Base-by-base conservation (phyloP, 2,113 vertebrate genomes). In the Acrocephalus arundinaceus region DNA sequence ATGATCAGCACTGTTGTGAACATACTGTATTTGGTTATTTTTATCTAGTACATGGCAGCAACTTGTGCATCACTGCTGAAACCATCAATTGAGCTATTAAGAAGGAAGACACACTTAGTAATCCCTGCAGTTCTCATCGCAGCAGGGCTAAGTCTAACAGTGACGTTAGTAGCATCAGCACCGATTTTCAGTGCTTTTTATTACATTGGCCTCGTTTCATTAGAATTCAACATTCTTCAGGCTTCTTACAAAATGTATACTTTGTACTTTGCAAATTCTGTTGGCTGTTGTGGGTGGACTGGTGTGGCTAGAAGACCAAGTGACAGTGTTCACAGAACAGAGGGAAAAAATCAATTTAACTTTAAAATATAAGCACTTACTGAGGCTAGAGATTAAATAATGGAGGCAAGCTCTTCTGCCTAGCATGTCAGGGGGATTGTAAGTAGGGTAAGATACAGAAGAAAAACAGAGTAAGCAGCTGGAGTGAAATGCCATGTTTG, bases 1-100 rank as follows among this genome's bases (percentile, higher is more conserved):
- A 62, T 75, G 91, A 97, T 96, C 94, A 90, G 59, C 84, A 82
- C 49, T 85, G 58, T 73, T 95, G 84, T 90, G 77, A 90, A 54
- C 63, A 28, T 49, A 85, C 80, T 94, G 54, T 90, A 76, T 87
- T 96, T 88, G 59, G 72, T 74, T 94, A 89, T 95, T 97, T 94
- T 97, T 94, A 67, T 93, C 90, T 75, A 74, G 91, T 86, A 92
- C 33, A 15, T 95, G 85, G 85, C 51, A 93, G 85, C 67, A 87
- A 91, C 89, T 95, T 93, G 46, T 87, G 87, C 91, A 96, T 92
- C 89, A 78, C 87, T 72, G 85, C 59, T 79, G 86, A 95, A 96
- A 92, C 49, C 55, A 82, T 93, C 89, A 94, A 78, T 35, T 94
- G 87, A 92, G 46, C 66, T 96, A 85, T 95, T 93, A 96, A 94